Conservation (phyloP, 2,797 vertebrate species). For the Diplodus puntazzo region DNA sequence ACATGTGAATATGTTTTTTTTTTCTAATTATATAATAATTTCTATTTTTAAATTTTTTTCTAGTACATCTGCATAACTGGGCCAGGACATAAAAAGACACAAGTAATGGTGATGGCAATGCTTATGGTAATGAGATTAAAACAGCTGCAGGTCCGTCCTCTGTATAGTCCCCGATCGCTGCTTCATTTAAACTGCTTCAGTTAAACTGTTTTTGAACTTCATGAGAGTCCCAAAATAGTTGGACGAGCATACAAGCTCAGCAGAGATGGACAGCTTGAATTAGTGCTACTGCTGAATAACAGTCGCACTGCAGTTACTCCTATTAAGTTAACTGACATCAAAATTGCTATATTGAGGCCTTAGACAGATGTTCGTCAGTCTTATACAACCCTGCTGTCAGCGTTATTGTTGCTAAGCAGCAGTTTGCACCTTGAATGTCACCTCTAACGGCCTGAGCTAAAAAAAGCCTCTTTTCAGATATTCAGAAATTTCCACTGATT, state of each 20-base stretch:
- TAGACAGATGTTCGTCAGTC: constrained; percentile 18
- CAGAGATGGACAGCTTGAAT: background rate
- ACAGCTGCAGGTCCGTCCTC: constrained; percentile 9
- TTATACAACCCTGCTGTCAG: background rate
- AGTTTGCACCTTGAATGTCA: constrained; percentile 47
- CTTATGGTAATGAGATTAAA: constrained; percentile 25
- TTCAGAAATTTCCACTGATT: constrained; percentile 39
- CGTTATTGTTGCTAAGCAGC: constrained; percentile 47
- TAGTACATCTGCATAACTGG: background rate
- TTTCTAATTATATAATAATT: background rate
- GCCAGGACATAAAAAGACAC: background rate
- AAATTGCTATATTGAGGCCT: background rate
- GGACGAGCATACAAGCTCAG: constrained; percentile 1
- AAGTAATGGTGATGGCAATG: constrained; percentile 21
- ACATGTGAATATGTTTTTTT: background rate
- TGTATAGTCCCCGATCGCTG: background rate
- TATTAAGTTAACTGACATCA: background rate
- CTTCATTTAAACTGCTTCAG: constrained; percentile 16
- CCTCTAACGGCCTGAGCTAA: constrained; percentile 32
- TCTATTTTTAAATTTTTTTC: background rate
- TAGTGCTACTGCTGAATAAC: constrained; percentile 21
- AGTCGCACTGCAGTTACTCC: background rate
- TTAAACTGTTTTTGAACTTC: constrained; percentile 20
- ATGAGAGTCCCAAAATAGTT: background rate
- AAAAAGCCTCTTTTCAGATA: constrained; percentile 32